Evolutionary conservation across 2,888 invertebrate species (phyloP), one percentile per base, ranked within the genome.

Genomic region (Tiliacea aurago): DNA sequence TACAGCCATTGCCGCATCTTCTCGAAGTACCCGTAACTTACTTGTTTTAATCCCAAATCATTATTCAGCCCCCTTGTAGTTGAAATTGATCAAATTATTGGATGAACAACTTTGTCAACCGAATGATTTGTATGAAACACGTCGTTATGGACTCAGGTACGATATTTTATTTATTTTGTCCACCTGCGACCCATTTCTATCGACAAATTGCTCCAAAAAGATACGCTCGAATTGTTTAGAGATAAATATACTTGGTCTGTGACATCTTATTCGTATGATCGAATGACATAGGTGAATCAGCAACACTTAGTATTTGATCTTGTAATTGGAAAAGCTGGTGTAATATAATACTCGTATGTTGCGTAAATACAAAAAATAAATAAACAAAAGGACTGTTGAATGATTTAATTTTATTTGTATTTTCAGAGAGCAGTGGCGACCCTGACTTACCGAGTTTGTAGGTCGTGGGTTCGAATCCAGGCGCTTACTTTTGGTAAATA

Each of bases 61-160:
- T 47, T 68, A 33, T 33, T 33, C 10, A 33, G 45, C 15, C 20
- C 13, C 20, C 0, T 41, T 20, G 15, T 13, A 76, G 43, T 37
- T 13, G 10, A 49, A 61, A 55, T 55, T 70, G 47, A 69, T 69
- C 53, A 77, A 75, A 75, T 77, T 76, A 77, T 75, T 69, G 41
- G 33, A 41, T 20, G 33, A 61, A 53, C 47, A 61, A 41, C 33
- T 53, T 66, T 68, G 47, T 68, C 53, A 41, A 69, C 6, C 4
- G 13, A 47, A 53, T 49, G 41, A n/a, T 59, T 58, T 23, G 20
- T 10, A 47, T 33, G 47, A 49, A 69, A 53, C 43, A 43, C n/a
- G 20, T 65, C 41, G 49, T 68, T 33, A 68, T 28, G 41, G 2
- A 47, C 41, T n/a, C 53, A 61, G 59, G 47, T 69, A 77, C 15